phyloP scores from a whole-genome alignment of 2,113 vertebrate species.

The Austrofundulus limnaeus region DNA sequence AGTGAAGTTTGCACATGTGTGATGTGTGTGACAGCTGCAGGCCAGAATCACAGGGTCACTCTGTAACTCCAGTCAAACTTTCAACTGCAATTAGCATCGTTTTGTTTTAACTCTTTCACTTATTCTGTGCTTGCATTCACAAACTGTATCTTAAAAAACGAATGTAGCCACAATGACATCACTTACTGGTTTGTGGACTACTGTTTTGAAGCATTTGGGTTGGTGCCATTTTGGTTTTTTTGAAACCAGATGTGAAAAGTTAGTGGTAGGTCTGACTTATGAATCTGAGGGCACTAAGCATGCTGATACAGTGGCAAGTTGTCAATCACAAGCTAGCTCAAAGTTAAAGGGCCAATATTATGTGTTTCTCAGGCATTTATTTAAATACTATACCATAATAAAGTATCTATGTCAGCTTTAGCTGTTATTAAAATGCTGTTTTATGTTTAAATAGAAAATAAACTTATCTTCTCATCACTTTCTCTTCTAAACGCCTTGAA shows the following conservation, averaged over 20 bases:
- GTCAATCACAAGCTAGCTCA: background rate
- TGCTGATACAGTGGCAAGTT: background rate
- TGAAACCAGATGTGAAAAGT: background rate
- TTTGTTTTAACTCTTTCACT: constrained; percentile 35
- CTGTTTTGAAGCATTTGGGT: background rate
- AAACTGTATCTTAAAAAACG: constrained; percentile 20
- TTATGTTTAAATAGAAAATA: no score
- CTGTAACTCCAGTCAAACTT: constrained; percentile 49
- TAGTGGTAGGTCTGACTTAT: background rate
- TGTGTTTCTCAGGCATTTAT: no score
- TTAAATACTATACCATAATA: no score
- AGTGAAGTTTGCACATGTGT: constrained; percentile 53
- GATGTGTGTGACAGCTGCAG: constrained; percentile 59
- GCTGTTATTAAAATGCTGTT: no score
- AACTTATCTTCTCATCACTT: no score
- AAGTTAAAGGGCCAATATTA: no score
- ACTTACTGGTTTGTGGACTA: background rate
- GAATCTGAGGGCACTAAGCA: background rate
- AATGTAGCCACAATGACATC: background rate
- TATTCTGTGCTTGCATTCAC: constrained; percentile 20
- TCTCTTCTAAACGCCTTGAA: no score
- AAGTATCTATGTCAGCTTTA: no score
- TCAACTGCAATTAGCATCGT: constrained; percentile 54
- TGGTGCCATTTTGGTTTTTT: background rate
- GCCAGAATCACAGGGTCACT: constrained; percentile 45